Base-by-base conservation (phyloP, 2,888 invertebrate species). In the Auanema freiburgensis region DNA sequence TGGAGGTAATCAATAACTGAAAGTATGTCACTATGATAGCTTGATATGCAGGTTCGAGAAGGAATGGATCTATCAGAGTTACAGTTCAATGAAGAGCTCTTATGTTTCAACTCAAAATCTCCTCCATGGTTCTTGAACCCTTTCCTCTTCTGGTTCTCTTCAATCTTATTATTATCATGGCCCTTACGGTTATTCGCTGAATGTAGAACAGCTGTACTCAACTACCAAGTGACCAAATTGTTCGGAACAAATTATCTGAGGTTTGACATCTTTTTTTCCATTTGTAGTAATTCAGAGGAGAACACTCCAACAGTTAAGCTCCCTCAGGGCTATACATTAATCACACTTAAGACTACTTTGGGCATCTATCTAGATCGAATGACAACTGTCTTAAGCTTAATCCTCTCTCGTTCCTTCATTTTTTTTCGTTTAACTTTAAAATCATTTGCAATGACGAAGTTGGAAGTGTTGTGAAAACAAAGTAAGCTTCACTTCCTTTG, bases 191-290 rank as follows among this genome's bases (percentile, higher is more conserved):
- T 91, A 72, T 86, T 91, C 56, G 89, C 91, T 72, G 91, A 91
- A 83, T 90, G 89, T 85, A 90, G 91, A 83, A 91, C 91, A 6
- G 91, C 91, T 56, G 90, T 91, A 83, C 89, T 90, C 44, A 90
- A 91, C 84, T 91, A 90, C 84, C 91, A 90, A 86, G 90, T 91
- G 71, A 79, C 77, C 51, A 82, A 82, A 66, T 65, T 83, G 41
- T 91, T 91, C 83, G 91, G 86, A 16, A 84, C 83, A 24, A 85
- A 85, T 71, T 86, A 85, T 76, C 73, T 84, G 62, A 84, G 79
- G 79, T 79, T 33, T 33, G 33, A 33, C 33, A 33, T 33, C 33
- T 33, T 33, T 33, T 33, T 33, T 33, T 33, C 33, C 33, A 33
- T 33, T 8, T 33, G 33, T 33, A 33, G 33, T 33, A 33, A 33